phyloP scores from a whole-genome alignment of 2,113 vertebrate genomes.

The Tapirus terrestris region DNA sequence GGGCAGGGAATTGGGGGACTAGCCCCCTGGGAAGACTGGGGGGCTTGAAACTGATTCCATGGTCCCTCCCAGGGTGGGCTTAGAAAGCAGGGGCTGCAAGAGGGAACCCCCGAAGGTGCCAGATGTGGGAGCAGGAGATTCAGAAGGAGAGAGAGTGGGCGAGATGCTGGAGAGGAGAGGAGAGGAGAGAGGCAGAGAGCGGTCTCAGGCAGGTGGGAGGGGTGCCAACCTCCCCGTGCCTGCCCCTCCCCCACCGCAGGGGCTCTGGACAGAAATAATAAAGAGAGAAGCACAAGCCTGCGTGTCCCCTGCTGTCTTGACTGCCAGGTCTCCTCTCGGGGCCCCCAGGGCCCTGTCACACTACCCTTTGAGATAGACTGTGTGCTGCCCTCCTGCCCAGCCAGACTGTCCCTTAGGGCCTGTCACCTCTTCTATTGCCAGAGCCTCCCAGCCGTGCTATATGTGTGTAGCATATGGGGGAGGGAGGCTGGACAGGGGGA shows the following conservation, averaged over 20 bases:
- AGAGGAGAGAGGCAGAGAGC: constrained; percentile 78
- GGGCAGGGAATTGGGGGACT: constrained; percentile 36
- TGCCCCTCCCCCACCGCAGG: constrained; percentile 69
- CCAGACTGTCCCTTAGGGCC: background rate
- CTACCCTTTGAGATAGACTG: background rate
- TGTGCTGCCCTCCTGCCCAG: background rate
- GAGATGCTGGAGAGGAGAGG: constrained; percentile 74
- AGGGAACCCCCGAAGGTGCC: constrained; percentile 86
- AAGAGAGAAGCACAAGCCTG: constrained; percentile 83
- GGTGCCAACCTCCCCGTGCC: constrained; percentile 63
- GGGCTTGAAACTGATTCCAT: background rate
- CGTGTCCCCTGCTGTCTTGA: background rate
- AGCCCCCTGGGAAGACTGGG: background rate
- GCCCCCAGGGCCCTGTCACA: background rate
- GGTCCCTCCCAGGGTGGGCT: constrained; percentile 63
- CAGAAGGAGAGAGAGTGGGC: constrained; percentile 81
- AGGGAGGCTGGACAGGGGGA: background rate
- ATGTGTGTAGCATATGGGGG: too few species aligned
- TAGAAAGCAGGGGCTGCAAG: constrained; percentile 77
- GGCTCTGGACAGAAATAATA: constrained; percentile 86
- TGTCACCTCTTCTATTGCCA: background rate
- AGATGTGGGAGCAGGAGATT: constrained; percentile 81
- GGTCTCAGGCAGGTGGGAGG: constrained; percentile 80
- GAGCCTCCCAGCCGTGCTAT: background rate
- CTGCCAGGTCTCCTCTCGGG: background rate